phyloP scores from a whole-genome alignment of 2,888 invertebrate species.

The Aproaerema taeniolella region DNA sequence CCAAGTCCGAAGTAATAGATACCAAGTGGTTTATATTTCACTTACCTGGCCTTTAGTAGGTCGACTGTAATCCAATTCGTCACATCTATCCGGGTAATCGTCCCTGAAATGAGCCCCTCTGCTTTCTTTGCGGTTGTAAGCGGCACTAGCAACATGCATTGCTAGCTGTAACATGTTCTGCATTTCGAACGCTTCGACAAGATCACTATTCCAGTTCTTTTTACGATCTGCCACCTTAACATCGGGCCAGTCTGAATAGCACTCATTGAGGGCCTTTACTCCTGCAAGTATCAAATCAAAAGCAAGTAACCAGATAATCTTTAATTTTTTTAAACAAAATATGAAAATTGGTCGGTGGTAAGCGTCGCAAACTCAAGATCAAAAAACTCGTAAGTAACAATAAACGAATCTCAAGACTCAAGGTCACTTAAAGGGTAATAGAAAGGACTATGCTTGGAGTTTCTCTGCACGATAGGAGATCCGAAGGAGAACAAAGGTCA shows the following conservation, averaged over 20 bases:
- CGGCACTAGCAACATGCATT: slow-evolving; percentile 87
- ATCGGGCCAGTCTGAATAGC: slow-evolving; percentile 85
- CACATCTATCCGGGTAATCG: slow-evolving; percentile 91
- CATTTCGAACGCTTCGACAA: slow-evolving; percentile 95
- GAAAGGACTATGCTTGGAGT: no score
- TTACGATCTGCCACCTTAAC: slow-evolving; percentile 84
- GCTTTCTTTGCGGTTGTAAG: slow-evolving; percentile 95
- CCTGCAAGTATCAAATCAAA: slow-evolving; percentile 53
- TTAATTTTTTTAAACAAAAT: no score
- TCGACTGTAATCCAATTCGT: slow-evolving; percentile 96
- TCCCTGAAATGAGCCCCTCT: slow-evolving; percentile 99
- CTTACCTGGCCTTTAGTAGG: slow-evolving; percentile 86
- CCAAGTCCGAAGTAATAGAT: no score
- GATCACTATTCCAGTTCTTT: slow-evolving; percentile 96
- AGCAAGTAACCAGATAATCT: no score
- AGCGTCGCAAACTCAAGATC: no score
- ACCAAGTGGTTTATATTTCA: no score
- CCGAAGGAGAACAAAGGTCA: no score
- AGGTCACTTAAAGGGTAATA: no score
- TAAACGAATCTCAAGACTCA: no score
- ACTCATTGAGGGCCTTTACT: slow-evolving; percentile 79
- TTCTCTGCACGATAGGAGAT: no score
- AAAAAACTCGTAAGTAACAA: no score
- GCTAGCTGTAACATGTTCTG: slow-evolving; percentile 97
- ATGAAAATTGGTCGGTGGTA: no score